Conservation (phyloP, 2,888 invertebrate species). For the Microplitis manilae region DNA sequence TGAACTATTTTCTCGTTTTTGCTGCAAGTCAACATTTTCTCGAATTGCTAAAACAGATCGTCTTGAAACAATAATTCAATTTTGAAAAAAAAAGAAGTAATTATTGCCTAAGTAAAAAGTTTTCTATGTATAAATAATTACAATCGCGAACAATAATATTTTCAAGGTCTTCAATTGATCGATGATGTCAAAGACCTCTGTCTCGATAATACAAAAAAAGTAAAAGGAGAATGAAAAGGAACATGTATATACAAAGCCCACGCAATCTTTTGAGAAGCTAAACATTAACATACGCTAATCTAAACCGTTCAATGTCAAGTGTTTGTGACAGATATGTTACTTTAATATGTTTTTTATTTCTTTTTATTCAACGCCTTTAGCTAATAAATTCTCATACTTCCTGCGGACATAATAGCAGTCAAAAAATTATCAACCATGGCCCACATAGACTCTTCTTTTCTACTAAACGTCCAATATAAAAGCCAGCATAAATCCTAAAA, state of each 20-base stretch:
- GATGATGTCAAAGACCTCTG: not conserved
- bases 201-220: not conserved
- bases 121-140: not conserved
- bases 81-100: not conserved
- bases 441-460: conserved; percentile 59
- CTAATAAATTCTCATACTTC: conserved; percentile 54
- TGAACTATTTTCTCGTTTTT: no score
- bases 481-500: not conserved
- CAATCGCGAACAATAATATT: not conserved
- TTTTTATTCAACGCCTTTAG: conserved; percentile 14
- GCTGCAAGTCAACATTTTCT: no score
- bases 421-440: conserved; percentile 63
- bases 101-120: not conserved
- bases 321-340: not conserved
- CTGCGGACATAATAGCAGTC: conserved; percentile 54
- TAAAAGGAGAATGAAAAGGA: not conserved
- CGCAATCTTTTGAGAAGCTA: not conserved
- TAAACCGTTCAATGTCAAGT: conserved; percentile 11
- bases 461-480: not conserved
- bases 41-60: no score
- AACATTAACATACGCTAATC: not conserved
- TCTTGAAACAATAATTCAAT: no score
- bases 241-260: not conserved
- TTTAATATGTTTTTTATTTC: not conserved
- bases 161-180: not conserved